Percentiles rank a stretch among this genome's conserved stretches.
Evolutionary conservation across 2,797 vertebrate species (phyloP).

Genomic region (Mormyrops boulengeri): DNA sequence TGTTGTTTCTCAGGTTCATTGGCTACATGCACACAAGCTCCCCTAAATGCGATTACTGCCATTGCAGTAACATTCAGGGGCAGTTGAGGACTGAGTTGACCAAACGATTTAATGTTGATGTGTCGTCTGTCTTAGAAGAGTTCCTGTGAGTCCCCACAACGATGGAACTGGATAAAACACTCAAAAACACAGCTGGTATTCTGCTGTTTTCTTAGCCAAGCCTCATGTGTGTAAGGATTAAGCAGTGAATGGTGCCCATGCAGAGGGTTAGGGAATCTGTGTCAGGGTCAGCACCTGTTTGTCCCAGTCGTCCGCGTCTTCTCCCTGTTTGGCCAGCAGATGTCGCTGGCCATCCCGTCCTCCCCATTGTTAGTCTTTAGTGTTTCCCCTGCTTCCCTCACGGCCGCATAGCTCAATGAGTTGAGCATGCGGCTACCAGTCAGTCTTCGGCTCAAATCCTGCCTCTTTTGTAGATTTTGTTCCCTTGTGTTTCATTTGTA

Average conservation of each 20-base stretch:
- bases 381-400: no score
- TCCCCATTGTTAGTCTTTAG: no score
- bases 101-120: neutral
- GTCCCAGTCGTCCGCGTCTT: neutral
- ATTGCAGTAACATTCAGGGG: neutral
- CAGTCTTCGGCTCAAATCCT: no score
- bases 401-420: no score
- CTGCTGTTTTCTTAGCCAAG: neutral
- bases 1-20: neutral
- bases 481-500: no score
- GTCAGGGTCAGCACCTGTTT: neutral
- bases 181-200: neutral
- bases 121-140: neutral
- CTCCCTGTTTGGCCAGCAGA: neutral
- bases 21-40: neutral
- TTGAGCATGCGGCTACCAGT: no score
- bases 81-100: neutral
- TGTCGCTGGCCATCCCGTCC: no score
- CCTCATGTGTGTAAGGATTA: no score
- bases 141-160: neutral
- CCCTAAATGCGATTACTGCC: neutral
- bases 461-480: no score
- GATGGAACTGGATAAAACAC: neutral
- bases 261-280: no score
- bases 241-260: no score